Evolutionary conservation across 2,888 invertebrate species (phyloP), one percentile per base, ranked within the genome.

Genomic region (Leucozona laternaria): DNA sequence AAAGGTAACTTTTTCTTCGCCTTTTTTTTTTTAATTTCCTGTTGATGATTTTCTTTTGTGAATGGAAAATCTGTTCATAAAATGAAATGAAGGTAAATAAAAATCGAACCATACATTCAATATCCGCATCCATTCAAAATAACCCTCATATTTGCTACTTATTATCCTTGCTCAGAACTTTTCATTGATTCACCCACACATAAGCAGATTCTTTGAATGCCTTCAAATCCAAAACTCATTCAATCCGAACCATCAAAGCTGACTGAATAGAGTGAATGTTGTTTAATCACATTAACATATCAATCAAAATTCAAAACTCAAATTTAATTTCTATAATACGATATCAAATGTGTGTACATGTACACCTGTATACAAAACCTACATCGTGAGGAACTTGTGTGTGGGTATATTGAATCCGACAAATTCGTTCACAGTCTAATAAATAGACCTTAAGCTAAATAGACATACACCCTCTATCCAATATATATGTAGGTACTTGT

Each of bases 271-370:
- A 25, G 7, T 37, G 37, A 45, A 31, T 55, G 17, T 53, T 55
- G 17, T 53, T 40, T 58, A 62, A 71, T 78, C 58, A 53, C 48
- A 72, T 66, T 48, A 72, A 64, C 45, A 64, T 64, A 64, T 70
- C 78, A 78, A 78, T 78, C 70, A 60, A 78, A 78, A 78, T 53
- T 40, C 70, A 31, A 40, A 53, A 62, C 37, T 70, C 60, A 22
- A 78, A 78, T 73, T 64, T 62, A 48, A 79, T 71, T 72, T 43
- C 50, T 45, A 53, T 71, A 64, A 79, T 79, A 62, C 45, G 55
- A 71, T 62, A 64, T 13, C 4, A 31, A 71, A 55, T n/a, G 43
- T 40, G n/a, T 37, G 13, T 60, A 13, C 0, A 1, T 2, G 11
- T 34, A 13, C 50, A 53, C 25, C 25, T 11, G 13, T 53, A 11